These are phyloP conservation scores for Theristus sp. DNA, from an alignment of 2,888 invertebrate genomes.

Conservation along the genomic window DNA sequence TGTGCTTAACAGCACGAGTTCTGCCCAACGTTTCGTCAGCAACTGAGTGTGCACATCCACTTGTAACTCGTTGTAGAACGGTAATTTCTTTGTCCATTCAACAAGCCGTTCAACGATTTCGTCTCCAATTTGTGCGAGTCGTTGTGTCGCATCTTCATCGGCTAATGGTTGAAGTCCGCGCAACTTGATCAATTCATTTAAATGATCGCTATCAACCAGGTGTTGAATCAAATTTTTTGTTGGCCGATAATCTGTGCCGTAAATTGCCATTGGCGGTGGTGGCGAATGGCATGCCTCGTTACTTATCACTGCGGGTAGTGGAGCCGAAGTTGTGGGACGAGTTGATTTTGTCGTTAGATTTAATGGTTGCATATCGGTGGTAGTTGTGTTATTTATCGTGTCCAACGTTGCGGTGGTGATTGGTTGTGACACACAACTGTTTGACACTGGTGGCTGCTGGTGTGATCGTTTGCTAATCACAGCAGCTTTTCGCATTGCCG, in stretches of 20 bases:
- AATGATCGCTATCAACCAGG: slow-evolving; percentile 83
- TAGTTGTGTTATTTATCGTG: too few relatives aligned
- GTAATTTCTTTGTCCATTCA: slow-evolving; percentile 92
- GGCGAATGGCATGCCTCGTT: too few relatives aligned
- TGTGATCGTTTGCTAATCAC: background rate
- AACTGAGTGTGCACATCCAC: slow-evolving; percentile 81
- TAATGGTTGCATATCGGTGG: background rate
- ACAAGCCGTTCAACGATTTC: slow-evolving; percentile 94
- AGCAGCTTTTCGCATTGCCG: background rate
- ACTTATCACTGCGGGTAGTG: too few relatives aligned
- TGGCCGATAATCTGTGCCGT: background rate
- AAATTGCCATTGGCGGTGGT: too few relatives aligned
- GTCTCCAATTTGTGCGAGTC: slow-evolving; percentile 78
- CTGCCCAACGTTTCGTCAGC: slow-evolving; percentile 77
- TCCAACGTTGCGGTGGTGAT: too few relatives aligned
- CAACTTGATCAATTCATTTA: slow-evolving; percentile 81
- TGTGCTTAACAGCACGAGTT: slow-evolving; percentile 23
- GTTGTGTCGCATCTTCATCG: background rate
- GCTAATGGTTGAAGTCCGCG: slow-evolving; percentile 18
- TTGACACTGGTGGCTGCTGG: background rate
- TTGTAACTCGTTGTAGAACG: slow-evolving; percentile 86
- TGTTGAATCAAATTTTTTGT: slow-evolving; percentile 28
- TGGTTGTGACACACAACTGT: background rate
- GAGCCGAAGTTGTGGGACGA: background rate
- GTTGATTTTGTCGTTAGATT: background rate